These are phyloP conservation scores for Nowickia ferox DNA, from an alignment of 2,888 invertebrate genomes.

Conservation along the genomic window DNA sequence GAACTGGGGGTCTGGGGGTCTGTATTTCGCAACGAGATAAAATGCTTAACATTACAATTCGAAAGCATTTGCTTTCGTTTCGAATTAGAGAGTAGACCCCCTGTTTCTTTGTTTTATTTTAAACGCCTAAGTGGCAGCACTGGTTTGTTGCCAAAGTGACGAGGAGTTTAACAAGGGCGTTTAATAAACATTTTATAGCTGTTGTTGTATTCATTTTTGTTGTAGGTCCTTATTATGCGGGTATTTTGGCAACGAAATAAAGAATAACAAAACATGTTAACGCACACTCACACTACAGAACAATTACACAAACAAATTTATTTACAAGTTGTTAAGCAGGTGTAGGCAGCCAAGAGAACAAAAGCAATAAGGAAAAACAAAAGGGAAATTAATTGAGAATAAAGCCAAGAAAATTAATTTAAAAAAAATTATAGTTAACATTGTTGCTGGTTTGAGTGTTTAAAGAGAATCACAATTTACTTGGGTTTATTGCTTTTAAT, in stretches of 20 bases:
- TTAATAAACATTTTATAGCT: slow-evolving; percentile 35
- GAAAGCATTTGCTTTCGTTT: no score
- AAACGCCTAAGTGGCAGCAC: slow-evolving; percentile 4
- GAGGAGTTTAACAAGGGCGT: slow-evolving; percentile 66
- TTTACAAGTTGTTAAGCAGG: slow-evolving; percentile 28
- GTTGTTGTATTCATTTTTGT: slow-evolving; percentile 25
- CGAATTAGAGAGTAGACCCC: no score
- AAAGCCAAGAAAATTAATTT: not conserved
- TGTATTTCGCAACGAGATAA: no score
- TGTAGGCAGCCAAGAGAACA: slow-evolving; percentile 9
- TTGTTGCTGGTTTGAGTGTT: slow-evolving; percentile 1
- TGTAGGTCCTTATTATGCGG: slow-evolving; percentile 21
- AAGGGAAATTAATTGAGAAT: slow-evolving; percentile 34
- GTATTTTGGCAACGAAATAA: slow-evolving; percentile 51
- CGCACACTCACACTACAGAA: slow-evolving; percentile 4
- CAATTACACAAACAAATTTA: not conserved
- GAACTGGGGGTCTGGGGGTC: no score
- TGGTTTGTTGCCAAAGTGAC: slow-evolving; percentile 60
- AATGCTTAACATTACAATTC: no score
- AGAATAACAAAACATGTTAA: slow-evolving; percentile 49
- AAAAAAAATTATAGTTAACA: not conserved
- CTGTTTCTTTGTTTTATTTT: not conserved
- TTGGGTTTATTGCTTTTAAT: not conserved
- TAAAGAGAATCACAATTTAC: not conserved
- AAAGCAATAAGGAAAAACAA: slow-evolving; percentile 32